These are phyloP conservation scores for Steinernema carpocapsae DNA, from an alignment of 2,888 invertebrate species.

Conservation along the genomic window DNA sequence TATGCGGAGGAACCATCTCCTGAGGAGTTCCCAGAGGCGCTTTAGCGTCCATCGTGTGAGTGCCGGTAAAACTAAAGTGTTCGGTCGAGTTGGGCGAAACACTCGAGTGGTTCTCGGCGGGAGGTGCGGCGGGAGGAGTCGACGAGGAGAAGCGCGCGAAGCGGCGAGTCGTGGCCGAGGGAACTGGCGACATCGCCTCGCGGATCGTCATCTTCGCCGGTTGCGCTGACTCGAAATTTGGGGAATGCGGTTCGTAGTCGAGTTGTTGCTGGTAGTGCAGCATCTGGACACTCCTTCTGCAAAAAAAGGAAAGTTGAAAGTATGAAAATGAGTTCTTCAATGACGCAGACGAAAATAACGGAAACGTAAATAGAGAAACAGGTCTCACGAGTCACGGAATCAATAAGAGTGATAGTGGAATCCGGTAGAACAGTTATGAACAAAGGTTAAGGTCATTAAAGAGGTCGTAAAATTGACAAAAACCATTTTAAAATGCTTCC, in stretches of 20 bases:
- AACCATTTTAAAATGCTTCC: too few relatives aligned
- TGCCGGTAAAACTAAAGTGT: neutral
- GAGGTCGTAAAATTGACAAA: too few relatives aligned
- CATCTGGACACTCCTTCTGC: neutral
- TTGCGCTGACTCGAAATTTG: neutral
- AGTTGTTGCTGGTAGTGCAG: conserved; percentile 28
- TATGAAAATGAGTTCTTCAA: neutral
- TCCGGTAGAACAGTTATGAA: too few relatives aligned
- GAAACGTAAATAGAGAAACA: too few relatives aligned
- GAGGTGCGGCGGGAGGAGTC: conserved; percentile 12
- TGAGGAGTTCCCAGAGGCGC: neutral
- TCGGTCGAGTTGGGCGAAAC: too few relatives aligned
- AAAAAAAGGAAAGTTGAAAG: neutral
- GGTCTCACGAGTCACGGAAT: too few relatives aligned
- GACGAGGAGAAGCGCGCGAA: conserved; percentile 29
- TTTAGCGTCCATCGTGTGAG: neutral
- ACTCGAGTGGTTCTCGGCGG: neutral
- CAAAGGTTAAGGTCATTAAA: too few relatives aligned
- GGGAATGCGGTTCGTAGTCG: neutral
- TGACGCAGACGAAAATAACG: neutral
- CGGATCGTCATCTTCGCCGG: conserved; percentile 14
- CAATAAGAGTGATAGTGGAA: too few relatives aligned
- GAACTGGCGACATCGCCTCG: neutral
- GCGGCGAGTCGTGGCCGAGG: neutral
- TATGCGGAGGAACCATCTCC: neutral